Evolutionary conservation across 2,888 invertebrate genomes (phyloP), one percentile per base, ranked within the genome.

Genomic region (Orchesella flavescens): DNA sequence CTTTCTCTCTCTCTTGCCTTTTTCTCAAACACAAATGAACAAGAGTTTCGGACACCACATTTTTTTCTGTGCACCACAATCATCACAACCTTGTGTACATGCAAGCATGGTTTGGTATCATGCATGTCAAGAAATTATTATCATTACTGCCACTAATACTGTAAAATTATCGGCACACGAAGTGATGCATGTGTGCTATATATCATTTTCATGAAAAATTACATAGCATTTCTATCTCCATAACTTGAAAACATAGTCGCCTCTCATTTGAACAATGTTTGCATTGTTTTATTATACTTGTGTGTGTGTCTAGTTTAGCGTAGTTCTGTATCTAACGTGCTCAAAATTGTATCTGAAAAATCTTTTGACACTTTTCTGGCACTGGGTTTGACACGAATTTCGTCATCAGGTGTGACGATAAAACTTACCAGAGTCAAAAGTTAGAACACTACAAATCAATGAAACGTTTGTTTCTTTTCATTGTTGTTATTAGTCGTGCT

Each of bases 281-380:
- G 59, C 19, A 21, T 59, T 59, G 59, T 59, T 59, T 34, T 34
- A 34, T 34, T 34, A 34, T 34, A 34, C 34, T 34, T 34, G 2
- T 2, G 3, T 34, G 2, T 17, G 49, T 49, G n/a, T 49, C 5
- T 7, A 49, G 12, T n/a, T n/a, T n/a, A n/a, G n/a, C n/a, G n/a
- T n/a, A n/a, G n/a, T n/a, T n/a, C n/a, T 49, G 12, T 49, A 49
- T 49, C 34, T 34, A 34, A 34, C 34, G 34, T 34, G n/a, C 12
- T 49, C n/a, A 7, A 49, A 49, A 49, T 15, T 15, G 12, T 49
- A 12, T 17, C 53, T 63, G 53, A 66, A 78, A 78, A 71, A 53
- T 46, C 73, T 74, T 19, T 68, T 81, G 80, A 81, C 80, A 81
- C 80, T 74, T 81, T 57, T 15, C 74, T 81, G 80, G 80, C 80